Conservation (phyloP, 2,888 invertebrate genomes). For the Trissolcus japonicus region DNA sequence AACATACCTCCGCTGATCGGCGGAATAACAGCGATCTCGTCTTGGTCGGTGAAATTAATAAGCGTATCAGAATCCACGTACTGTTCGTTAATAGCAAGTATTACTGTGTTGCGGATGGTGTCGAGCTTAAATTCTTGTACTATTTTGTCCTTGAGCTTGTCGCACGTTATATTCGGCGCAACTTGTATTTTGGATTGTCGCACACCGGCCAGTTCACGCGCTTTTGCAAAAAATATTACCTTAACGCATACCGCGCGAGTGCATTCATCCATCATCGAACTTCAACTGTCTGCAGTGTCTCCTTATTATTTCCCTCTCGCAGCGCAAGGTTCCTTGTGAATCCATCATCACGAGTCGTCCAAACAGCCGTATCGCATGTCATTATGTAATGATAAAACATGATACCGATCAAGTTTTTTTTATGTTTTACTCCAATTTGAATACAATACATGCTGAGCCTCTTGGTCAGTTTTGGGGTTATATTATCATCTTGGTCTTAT, state of each 20-base stretch:
- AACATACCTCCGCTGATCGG: slow-evolving; percentile 93
- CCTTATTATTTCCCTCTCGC: slow-evolving; percentile 26
- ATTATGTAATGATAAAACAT: slow-evolving; percentile 34
- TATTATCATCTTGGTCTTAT: too few relatives aligned
- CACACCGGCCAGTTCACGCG: slow-evolving; percentile 87
- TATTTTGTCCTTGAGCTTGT: slow-evolving; percentile 81
- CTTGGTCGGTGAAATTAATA: slow-evolving; percentile 81
- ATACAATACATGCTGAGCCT: too few relatives aligned
- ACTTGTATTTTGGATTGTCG: slow-evolving; percentile 79
- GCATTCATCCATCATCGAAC: slow-evolving; percentile 33
- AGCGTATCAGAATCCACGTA: slow-evolving; percentile 80
- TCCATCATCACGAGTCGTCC: slow-evolving; percentile 28
- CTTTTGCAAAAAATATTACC: slow-evolving; percentile 92
- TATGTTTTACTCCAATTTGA: too few relatives aligned
- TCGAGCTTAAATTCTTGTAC: slow-evolving; percentile 81
- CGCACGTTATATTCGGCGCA: slow-evolving; percentile 78
- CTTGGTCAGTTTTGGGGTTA: too few relatives aligned
- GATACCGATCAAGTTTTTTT: slow-evolving; percentile 9
- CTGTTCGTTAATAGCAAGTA: slow-evolving; percentile 90
- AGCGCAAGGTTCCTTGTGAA: slow-evolving; percentile 16
- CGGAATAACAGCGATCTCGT: slow-evolving; percentile 94
- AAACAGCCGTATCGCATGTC: slow-evolving; percentile 19
- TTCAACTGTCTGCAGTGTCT: slow-evolving; percentile 10
- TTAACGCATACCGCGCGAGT: slow-evolving; percentile 76
- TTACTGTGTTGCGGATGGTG: slow-evolving; percentile 82